These are phyloP conservation scores for Agrochola circellaris DNA, from an alignment of 2,888 invertebrate genomes.

Conservation along the genomic window DNA sequence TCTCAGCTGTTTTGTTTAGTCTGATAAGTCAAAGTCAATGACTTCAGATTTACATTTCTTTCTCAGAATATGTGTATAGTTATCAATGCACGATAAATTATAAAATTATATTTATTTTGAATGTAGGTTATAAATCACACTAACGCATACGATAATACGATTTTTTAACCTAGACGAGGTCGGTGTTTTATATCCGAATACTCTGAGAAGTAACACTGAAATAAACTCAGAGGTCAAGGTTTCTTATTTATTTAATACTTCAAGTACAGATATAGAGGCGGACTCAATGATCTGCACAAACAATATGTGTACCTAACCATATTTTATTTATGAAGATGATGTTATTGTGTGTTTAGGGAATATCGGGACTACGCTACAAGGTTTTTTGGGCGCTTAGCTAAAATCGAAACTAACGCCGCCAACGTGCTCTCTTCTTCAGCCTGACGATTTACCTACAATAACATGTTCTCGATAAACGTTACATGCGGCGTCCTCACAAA, in stretches of 20 bases:
- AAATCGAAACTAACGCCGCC: neutral
- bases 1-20: neutral
- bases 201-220: neutral
- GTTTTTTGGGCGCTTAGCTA: neutral
- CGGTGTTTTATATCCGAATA: neutral
- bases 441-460: no score
- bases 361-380: neutral
- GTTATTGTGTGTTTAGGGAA: neutral
- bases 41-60: neutral
- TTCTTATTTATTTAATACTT: neutral
- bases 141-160: neutral
- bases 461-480: no score
- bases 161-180: no score
- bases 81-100: slow-evolving; percentile 5
- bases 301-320: neutral
- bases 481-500: neutral
- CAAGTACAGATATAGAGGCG: neutral
- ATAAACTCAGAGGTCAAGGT: neutral
- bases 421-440: no score
- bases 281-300: neutral
- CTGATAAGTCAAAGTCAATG: neutral
- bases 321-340: slow-evolving; percentile 1
- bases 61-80: neutral
- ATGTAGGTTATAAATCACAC: neutral
- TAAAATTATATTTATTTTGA: neutral